Base-by-base conservation (phyloP, 2,888 invertebrate species). In the Mythimna ferrago region DNA sequence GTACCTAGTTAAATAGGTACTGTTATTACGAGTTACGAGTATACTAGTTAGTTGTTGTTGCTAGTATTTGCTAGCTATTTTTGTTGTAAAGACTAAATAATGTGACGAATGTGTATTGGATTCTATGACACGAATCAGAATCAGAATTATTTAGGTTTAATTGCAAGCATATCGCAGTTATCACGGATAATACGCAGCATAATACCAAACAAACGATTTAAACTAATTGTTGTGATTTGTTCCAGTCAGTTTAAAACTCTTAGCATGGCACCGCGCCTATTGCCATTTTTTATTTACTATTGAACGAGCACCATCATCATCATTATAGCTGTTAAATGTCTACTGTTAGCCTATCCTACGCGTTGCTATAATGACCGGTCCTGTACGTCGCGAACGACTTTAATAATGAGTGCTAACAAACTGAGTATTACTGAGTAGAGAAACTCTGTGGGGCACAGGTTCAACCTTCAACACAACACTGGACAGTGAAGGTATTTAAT, bases 391-490 rank as follows among this genome's bases (percentile, higher is more conserved):
- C 26, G 26, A 26, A 26, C 26, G 26, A 26, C 26, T 26, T 26
- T 26, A n/a, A 2, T 9, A n/a, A n/a, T n/a, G 1, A n/a, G 6
- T 57, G 32, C 6, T 9, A 32, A 14, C 3, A 21, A 10, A 56
- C 11, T 21, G 14, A 44, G 11, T 41, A 19, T 26, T 67, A 32
- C 51, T 53, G 35, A 38, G 53, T 35, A 35, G 44, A 60, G 48
- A 54, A 38, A 63, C 38, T 32, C 21, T 70, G 38, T 11, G n/a
- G 70, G 21, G 19, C 19, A 32, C 16, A 38, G 21, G 48, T 32
- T 35, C 32, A 78, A 78, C 54, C 60, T 74, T 74, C 74, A 71
- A 54, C 2, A 26, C 21, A 19, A 16, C 35, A 51, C 61, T 71
- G 61, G 32, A 35, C 9, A 35, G 48, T 48, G 26, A 38, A 19